Evolutionary conservation across 2,113 vertebrate species (phyloP), one percentile per base, ranked within the genome.

Genomic region (Vanacampus margaritifer): DNA sequence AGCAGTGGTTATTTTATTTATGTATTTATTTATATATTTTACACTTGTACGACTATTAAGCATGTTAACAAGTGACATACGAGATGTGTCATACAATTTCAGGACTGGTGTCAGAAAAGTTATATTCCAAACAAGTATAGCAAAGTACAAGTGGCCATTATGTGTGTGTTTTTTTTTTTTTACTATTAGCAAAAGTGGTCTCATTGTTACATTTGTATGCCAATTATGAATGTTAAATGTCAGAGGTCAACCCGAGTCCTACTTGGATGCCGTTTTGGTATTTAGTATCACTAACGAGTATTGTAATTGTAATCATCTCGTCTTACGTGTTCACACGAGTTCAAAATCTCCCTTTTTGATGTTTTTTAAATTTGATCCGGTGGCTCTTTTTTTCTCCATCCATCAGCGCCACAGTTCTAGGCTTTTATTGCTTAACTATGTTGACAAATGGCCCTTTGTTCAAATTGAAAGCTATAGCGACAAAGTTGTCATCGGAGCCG

Each of bases 401-500:
- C 17, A 66, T 80, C 75, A 68, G 88, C 83, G 79, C 77, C 79
- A 80, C 73, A 81, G 84, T 83, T 87, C 83, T 81, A 62, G 79
- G 72, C 80, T 87, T 90, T 90, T 85, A 86, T 84, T 86, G 73
- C 88, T 89, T 89, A 89, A 92, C 88, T 86, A 89, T 90, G 90
- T 91, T 90, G 89, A 92, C 90, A 93, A 92, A 88, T 87, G 90
- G 83, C 78, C 78, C 87, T 90, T 92, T 93, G 91, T 92, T 84
- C 91, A 86, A 78, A 84, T 85, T 87, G 86, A 87, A 75, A 79
- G 80, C 68, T 76, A 90, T 89, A 90, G 82, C 84, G 91, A 91
- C 90, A 91, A 92, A 90, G 90, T 87, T 84, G 91, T 88, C 86
- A 93, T 89, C 90, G 85, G 91, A 93, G 91, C 91, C 73, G 90